Conservation (phyloP, 2,888 invertebrate species). For the Chalcis sispes region DNA sequence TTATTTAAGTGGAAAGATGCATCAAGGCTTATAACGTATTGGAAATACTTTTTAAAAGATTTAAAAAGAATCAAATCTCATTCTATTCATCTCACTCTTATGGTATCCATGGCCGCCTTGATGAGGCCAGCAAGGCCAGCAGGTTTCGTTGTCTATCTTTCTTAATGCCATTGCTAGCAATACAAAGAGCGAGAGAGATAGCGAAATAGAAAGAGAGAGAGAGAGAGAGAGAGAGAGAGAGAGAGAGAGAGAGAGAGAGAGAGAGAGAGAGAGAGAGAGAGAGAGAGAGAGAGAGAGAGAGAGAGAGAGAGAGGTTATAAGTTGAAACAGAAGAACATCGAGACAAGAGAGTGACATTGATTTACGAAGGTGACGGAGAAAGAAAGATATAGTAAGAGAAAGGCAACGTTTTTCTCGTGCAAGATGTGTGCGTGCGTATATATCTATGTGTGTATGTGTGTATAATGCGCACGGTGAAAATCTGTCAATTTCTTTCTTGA, state of each 20-base stretch:
- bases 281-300: neutral
- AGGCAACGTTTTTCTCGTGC: neutral
- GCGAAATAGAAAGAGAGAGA: neutral
- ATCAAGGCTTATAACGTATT: too few relatives aligned
- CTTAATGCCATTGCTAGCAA: neutral
- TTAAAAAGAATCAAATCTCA: too few relatives aligned
- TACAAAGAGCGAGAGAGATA: too few relatives aligned
- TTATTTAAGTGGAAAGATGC: too few relatives aligned
- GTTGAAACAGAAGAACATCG: too few relatives aligned
- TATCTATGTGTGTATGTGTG: neutral
- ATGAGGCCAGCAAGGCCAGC: neutral
- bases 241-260: neutral
- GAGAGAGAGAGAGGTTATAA: constrained; percentile 3
- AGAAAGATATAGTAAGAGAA: neutral
- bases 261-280: constrained; percentile 6
- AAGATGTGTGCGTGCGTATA: neutral
- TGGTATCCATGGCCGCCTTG: too few relatives aligned
- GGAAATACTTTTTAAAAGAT: too few relatives aligned
- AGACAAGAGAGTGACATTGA: constrained; percentile 11
- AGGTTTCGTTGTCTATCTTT: neutral
- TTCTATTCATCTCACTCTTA: too few relatives aligned
- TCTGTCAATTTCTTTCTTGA: constrained; percentile 35
- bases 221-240: constrained; percentile 16
- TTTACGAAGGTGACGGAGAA: neutral
- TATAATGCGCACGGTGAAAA: constrained; percentile 19